Evolutionary conservation across 1,140 invertebrate species (phyloP).

Genomic region (Papilio polyxenes): DNA sequence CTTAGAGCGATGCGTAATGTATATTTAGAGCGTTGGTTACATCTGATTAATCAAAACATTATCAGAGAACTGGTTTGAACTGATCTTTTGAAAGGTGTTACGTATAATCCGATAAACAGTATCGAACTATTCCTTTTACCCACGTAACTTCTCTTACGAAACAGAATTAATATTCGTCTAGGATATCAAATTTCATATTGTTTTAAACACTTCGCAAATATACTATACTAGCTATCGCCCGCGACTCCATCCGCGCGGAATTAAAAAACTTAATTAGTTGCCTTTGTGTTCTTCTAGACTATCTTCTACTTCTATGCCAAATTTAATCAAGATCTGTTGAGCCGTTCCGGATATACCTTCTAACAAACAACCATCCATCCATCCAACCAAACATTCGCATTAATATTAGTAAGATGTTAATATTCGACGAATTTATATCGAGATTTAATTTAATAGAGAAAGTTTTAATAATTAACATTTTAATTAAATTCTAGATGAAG

Average conservation of each 20-base stretch:
- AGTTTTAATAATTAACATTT: background rate
- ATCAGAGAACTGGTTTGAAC: constrained; percentile 54
- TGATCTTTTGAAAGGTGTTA: constrained; percentile 65
- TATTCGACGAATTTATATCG: background rate
- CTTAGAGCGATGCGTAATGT: background rate
- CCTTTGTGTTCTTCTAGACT: too few relatives aligned
- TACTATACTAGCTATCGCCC: background rate
- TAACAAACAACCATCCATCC: too few relatives aligned
- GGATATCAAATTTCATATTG: background rate
- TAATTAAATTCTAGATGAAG: background rate
- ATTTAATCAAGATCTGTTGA: too few relatives aligned
- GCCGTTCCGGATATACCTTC: too few relatives aligned
- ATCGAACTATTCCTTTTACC: constrained; percentile 33
- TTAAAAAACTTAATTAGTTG: too few relatives aligned
- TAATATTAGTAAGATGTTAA: background rate
- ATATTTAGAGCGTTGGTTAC: constrained; percentile 45
- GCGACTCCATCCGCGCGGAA: too few relatives aligned
- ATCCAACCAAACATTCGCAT: too few relatives aligned
- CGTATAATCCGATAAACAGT: constrained; percentile 40
- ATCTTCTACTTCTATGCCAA: too few relatives aligned
- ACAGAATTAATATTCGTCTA: constrained; percentile 3
- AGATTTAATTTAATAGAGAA: background rate
- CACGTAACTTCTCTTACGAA: constrained; percentile 25
- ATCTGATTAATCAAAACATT: constrained; percentile 59
- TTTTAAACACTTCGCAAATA: background rate